These are phyloP conservation scores for Caenorhabditis virilis DNA, from an alignment of 2,888 invertebrate species.

Conservation along the genomic window DNA sequence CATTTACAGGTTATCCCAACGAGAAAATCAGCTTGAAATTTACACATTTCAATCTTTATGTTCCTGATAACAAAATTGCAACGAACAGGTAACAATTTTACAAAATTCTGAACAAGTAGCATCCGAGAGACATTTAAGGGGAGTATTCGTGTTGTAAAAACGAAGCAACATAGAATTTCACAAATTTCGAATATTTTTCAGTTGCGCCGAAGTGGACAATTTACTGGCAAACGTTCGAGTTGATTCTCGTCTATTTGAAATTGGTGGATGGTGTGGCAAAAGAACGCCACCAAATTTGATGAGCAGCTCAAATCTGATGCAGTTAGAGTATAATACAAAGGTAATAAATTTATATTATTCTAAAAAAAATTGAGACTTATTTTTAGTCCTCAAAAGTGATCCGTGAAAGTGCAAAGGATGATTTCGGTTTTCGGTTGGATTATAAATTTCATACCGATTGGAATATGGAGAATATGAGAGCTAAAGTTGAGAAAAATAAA, in stretches of 20 bases:
- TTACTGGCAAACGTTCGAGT: slow-evolving; percentile 77
- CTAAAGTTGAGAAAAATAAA: slow-evolving; percentile 46
- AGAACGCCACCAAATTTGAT: slow-evolving; percentile 83
- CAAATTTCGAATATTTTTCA: slow-evolving; percentile 69
- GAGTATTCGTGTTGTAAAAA: background rate
- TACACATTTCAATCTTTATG: slow-evolving; percentile 64
- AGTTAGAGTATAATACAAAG: slow-evolving; percentile 78
- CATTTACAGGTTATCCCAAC: slow-evolving; percentile 57
- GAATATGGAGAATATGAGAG: slow-evolving; percentile 52
- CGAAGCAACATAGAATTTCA: background rate
- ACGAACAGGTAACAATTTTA: slow-evolving; percentile 41
- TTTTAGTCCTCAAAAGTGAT: slow-evolving; percentile 45
- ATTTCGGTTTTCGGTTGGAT: slow-evolving; percentile 48
- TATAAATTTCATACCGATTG: slow-evolving; percentile 53
- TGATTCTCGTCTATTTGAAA: slow-evolving; percentile 82
- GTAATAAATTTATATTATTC: slow-evolving; percentile 12
- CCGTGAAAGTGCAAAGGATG: slow-evolving; percentile 33
- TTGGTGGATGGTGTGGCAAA: slow-evolving; percentile 86
- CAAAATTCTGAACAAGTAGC: slow-evolving; percentile 2
- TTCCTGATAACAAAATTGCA: slow-evolving; percentile 43
- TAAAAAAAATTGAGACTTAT: background rate
- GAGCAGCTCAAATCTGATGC: slow-evolving; percentile 86
- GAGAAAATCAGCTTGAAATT: slow-evolving; percentile 63
- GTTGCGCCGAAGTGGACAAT: slow-evolving; percentile 75
- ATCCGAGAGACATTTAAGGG: background rate